These are phyloP conservation scores for Caranx melampygus DNA, from an alignment of 2,113 vertebrate species.

Conservation along the genomic window DNA sequence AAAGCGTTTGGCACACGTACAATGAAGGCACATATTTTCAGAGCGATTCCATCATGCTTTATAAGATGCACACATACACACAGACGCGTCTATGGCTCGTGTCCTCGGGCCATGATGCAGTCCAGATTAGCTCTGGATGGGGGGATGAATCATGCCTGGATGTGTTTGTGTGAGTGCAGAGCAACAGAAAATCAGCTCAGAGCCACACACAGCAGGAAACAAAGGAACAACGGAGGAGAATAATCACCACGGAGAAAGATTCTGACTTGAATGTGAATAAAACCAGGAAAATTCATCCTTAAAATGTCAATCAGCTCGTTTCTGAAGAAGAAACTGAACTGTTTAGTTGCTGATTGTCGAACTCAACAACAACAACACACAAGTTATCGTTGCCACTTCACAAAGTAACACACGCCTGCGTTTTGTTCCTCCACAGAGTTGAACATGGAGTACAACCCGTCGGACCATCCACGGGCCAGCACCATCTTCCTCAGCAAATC, in stretches of 20 bases:
- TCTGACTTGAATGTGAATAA: background rate
- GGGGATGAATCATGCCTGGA: slow-evolving; percentile 31
- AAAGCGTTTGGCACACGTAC: background rate
- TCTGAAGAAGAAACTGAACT: background rate
- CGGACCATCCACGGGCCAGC: slow-evolving; percentile 91
- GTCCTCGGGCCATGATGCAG: slow-evolving; percentile 24
- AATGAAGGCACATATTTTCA: background rate
- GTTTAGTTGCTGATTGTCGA: too few relatives aligned
- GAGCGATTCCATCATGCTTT: background rate
- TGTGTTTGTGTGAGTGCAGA: slow-evolving; percentile 31
- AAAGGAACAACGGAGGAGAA: background rate
- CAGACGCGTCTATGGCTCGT: slow-evolving; percentile 3
- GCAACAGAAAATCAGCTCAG: background rate
- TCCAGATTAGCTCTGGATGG: slow-evolving; percentile 28
- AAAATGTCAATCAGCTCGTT: background rate
- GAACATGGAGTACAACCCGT: slow-evolving; percentile 92
- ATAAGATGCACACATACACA: background rate
- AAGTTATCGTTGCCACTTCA: too few relatives aligned
- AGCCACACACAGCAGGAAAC: background rate
- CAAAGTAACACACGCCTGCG: background rate
- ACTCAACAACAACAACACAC: too few relatives aligned
- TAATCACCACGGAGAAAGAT: background rate
- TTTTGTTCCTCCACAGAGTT: slow-evolving; percentile 83
- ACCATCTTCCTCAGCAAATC: slow-evolving; percentile 97
- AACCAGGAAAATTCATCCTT: background rate